Evolutionary conservation across 2,797 vertebrate species (phyloP).

Genomic region (Dermochelys coriacea): DNA sequence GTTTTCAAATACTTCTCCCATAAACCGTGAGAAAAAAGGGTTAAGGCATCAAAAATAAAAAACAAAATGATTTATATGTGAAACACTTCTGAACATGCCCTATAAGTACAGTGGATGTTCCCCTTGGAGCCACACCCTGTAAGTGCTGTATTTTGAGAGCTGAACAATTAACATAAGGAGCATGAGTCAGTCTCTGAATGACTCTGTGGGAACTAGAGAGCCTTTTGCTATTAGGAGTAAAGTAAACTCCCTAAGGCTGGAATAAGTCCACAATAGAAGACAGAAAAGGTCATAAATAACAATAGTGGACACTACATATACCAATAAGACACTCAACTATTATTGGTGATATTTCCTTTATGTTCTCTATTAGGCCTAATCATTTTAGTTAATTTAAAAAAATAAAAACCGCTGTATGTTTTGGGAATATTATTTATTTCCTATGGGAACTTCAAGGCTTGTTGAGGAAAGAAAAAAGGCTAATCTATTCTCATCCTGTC

Average conservation of each 20-base stretch:
- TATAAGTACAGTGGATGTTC: constrained; percentile 87
- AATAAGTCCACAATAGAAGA: constrained; percentile 85
- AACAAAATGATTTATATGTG: constrained; percentile 82
- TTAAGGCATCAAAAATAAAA: constrained; percentile 69
- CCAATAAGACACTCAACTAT: constrained; percentile 59
- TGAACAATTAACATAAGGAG: constrained; percentile 88
- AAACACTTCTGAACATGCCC: constrained; percentile 88
- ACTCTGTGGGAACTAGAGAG: constrained; percentile 90
- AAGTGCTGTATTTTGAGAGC: constrained; percentile 88
- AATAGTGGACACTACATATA: constrained; percentile 74
- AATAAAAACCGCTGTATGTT: constrained; percentile 43
- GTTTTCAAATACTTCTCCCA: constrained; percentile 38
- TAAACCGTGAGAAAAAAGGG: constrained; percentile 60
- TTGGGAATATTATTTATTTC: constrained; percentile 76
- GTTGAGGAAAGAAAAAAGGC: constrained; percentile 71
- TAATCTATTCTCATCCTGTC: constrained; percentile 76
- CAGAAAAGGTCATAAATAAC: constrained; percentile 85
- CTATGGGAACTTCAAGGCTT: constrained; percentile 80
- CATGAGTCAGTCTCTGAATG: constrained; percentile 89
- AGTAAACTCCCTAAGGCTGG: constrained; percentile 88
- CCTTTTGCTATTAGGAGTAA: constrained; percentile 88
- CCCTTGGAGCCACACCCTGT: constrained; percentile 84
- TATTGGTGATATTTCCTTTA: constrained; percentile 70
- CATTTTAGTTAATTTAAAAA: constrained; percentile 75
- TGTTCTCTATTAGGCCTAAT: constrained; percentile 72